Evolutionary conservation across 2,888 invertebrate genomes (phyloP).

Genomic region (Busseola fusca): DNA sequence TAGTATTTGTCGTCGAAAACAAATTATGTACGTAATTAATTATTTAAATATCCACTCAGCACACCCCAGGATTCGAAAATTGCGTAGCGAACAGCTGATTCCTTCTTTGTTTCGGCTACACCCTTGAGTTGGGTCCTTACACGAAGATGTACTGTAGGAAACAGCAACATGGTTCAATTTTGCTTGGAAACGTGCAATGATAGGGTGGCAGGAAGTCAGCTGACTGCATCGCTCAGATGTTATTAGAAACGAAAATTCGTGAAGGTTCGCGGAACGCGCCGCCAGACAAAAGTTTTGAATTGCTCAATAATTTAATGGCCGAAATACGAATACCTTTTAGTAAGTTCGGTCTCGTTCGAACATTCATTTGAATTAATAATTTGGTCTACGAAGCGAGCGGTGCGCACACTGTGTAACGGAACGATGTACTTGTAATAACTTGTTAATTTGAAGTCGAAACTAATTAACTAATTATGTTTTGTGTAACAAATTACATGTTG

Average conservation of each 20-base stretch:
- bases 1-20: constrained; percentile 47
- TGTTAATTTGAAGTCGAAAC: constrained; percentile 18
- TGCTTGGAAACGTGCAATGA: constrained; percentile 26
- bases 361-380: constrained; percentile 57
- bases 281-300: constrained; percentile 59
- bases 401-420: constrained; percentile 24
- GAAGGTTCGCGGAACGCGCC: constrained; percentile 45
- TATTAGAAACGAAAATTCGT: constrained; percentile 60
- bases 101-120: constrained; percentile 57
- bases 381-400: constrained; percentile 35
- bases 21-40: constrained; percentile 57
- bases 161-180: constrained; percentile 13
- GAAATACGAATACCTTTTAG: constrained; percentile 56
- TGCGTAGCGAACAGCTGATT: constrained; percentile 66
- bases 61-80: constrained; percentile 50
- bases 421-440: constrained; percentile 14
- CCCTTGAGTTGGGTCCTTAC: constrained; percentile 41
- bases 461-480: constrained; percentile 18
- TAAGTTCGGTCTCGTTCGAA: constrained; percentile 44
- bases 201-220: constrained; percentile 66
- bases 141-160: not conserved
- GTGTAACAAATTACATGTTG: constrained; percentile 22
- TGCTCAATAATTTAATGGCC: constrained; percentile 60
- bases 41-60: constrained; percentile 58
- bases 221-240: constrained; percentile 65